Evolutionary conservation across 2,888 invertebrate species (phyloP).

Genomic region (Pyrocoelia pectoralis): DNA sequence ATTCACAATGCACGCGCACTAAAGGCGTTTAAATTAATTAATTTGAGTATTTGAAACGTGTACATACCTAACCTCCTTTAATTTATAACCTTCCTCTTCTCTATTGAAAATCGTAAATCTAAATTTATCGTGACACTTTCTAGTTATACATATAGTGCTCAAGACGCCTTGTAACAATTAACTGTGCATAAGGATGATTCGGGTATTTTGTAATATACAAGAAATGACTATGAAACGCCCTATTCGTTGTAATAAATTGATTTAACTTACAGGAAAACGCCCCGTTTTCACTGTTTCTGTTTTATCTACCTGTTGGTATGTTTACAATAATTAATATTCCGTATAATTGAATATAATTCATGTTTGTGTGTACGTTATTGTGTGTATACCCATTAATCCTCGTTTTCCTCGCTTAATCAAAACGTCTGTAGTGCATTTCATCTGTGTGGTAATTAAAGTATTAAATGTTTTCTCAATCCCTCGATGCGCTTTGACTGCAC

Average conservation of each 20-base stretch:
- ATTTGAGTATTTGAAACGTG: neutral
- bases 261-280: constrained; percentile 2
- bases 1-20: neutral
- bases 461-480: too few species aligned
- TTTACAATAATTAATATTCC: constrained; percentile 10
- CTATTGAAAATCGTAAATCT: constrained; percentile 2
- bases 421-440: too few species aligned
- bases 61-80: neutral
- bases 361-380: neutral
- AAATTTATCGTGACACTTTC: neutral
- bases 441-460: too few species aligned
- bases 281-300: constrained; percentile 2
- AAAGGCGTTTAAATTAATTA: neutral
- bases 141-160: constrained; percentile 1
- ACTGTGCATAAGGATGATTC: constrained; percentile 6
- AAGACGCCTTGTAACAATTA: constrained; percentile 11
- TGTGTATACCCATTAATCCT: too few species aligned
- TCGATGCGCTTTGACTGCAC: too few species aligned
- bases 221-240: neutral
- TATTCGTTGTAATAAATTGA: constrained; percentile 5
- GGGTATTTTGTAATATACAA: constrained; percentile 9
- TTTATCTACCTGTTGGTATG: constrained; percentile 10
- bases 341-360: constrained; percentile 6
- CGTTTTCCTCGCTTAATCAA: too few species aligned
- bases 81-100: neutral